A percentile compares a stretch with the other conserved stretches of the same genome.
Evolutionary conservation across 2,888 invertebrate species (phyloP).

Genomic region (Rhagonycha fulva): DNA sequence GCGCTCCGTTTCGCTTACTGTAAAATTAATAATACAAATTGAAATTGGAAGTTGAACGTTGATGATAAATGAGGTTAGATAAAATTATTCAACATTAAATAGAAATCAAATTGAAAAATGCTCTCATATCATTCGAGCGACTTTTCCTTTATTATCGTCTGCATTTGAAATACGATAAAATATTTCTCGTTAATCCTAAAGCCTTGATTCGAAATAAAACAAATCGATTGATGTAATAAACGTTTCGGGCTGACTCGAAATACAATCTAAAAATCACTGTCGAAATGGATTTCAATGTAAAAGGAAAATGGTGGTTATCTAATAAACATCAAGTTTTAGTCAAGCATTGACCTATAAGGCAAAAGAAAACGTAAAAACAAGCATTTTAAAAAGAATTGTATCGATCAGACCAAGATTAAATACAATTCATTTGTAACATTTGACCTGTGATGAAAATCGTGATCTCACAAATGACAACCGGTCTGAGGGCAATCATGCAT

Average conservation of each 20-base stretch:
- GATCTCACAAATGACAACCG: slow-evolving; percentile 27
- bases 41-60: slow-evolving; percentile 10
- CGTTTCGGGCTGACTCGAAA: background rate
- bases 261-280: background rate
- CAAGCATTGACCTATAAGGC: slow-evolving; percentile 5
- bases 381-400: slow-evolving; percentile 16
- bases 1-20: slow-evolving; percentile 7
- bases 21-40: slow-evolving; percentile 16
- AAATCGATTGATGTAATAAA: background rate
- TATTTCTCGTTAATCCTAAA: background rate
- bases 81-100: slow-evolving; percentile 8
- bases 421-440: slow-evolving; percentile 22
- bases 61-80: slow-evolving; percentile 15
- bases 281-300: background rate
- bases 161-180: background rate
- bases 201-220: background rate
- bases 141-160: background rate
- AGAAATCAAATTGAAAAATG: slow-evolving; percentile 8
- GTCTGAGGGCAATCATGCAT: slow-evolving; percentile 28
- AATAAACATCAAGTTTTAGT: background rate
- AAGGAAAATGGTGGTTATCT: background rate
- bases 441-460: slow-evolving; percentile 25
- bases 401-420: slow-evolving; percentile 23
- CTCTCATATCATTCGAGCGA: background rate
- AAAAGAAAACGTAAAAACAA: slow-evolving; percentile 11